Percentiles rank a stretch among this genome's conserved stretches.
Evolutionary conservation across 1,140 invertebrate species (phyloP).

Genomic region (Oryctes rhinoceros): DNA sequence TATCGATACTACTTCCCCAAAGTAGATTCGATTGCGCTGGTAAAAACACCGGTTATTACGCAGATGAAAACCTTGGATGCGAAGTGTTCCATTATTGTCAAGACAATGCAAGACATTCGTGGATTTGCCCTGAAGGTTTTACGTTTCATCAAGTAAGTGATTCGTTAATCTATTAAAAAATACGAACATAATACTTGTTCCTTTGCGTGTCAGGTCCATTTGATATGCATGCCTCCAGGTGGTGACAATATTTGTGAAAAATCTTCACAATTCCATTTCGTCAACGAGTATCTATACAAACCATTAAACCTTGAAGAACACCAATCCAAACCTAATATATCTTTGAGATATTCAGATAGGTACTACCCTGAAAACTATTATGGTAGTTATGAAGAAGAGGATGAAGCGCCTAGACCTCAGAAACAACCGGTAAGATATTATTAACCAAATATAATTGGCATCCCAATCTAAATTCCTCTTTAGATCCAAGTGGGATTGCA

Average conservation of each 20-base stretch:
- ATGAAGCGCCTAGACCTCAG: conserved; percentile 59
- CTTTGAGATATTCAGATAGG: conserved; percentile 85
- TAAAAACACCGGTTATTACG: conserved; percentile 89
- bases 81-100: conserved; percentile 96
- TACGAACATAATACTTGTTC: background rate
- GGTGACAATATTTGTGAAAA: conserved; percentile 89
- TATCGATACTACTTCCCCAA: conserved; percentile 79
- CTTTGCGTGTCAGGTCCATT: conserved; percentile 72
- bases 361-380: conserved; percentile 81
- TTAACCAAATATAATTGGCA: background rate
- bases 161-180: background rate
- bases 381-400: conserved; percentile 72
- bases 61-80: conserved; percentile 87
- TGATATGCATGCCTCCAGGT: conserved; percentile 92
- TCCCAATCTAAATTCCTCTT: background rate
- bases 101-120: conserved; percentile 88
- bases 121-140: conserved; percentile 92
- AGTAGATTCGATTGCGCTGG: conserved; percentile 84
- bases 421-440: conserved; percentile 55
- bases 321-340: conserved; percentile 81
- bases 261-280: conserved; percentile 89
- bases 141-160: conserved; percentile 84
- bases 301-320: conserved; percentile 85
- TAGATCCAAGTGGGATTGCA: conserved; percentile 60
- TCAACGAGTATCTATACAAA: conserved; percentile 92